Base-by-base conservation (phyloP, 2,888 invertebrate genomes). In the Pterostichus niger region DNA sequence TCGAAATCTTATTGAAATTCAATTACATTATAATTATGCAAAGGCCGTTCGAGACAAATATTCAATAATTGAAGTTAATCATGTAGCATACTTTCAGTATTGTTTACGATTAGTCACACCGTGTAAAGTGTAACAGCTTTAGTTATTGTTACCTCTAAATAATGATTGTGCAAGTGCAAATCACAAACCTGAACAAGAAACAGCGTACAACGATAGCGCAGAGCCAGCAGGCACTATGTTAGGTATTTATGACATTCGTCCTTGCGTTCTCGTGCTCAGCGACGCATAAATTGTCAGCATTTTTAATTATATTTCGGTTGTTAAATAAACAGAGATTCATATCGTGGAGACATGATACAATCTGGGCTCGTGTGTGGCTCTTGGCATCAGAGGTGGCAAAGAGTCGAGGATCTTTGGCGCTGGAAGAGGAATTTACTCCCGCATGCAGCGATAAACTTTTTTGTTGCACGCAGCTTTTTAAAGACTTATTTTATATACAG, bases 261-360 rank as follows among this genome's bases (percentile, higher is more conserved):
- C 78, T 78, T 61, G 78, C 78, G 56, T 56, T 61, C 56, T 11
- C 13, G 44, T 15, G 31, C 13, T 9, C 56, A 78, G 46, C 78
- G 44, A 56, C 59, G 59, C 84, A 85, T 84, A 85, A 84, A 85
- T 84, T 85, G 84, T 85, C 84, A 85, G 81, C 85, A 54, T 75
- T 85, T 84, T 84, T 85, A 85, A 85, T 85, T 85, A 85, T 85
- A 84, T 84, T 83, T 84, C 52, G 83, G 84, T 82, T 84, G 84
- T 84, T 84, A 81, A 82, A 84, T 77, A 76, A 82, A 71, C 59
- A 54, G 24, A 71, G 82, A 82, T 68, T 71, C 71, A 82, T 82
- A 82, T 73, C 68, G 33, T 56, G 59, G 73, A n/a, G 35, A 46
- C 71, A 56, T 56, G 73, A 82, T 82, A 73, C 77, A 54, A 77